These are phyloP conservation scores for Phortica okadai DNA, from an alignment of 2,888 invertebrate genomes.

Conservation along the genomic window DNA sequence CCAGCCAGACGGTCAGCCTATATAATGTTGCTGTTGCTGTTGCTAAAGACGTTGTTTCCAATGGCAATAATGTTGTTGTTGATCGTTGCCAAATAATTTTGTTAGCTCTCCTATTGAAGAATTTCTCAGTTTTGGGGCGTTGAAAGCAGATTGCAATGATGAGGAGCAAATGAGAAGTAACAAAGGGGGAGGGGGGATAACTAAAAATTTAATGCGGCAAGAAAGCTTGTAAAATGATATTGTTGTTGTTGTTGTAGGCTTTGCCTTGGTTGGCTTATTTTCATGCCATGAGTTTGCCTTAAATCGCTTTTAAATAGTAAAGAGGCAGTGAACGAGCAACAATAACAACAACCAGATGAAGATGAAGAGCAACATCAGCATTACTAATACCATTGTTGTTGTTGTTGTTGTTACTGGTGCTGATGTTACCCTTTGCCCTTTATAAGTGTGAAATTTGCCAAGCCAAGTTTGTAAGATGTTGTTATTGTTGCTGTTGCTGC, in stretches of 20 bases:
- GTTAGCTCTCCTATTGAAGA: no score
- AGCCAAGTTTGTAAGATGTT: constrained; percentile 33
- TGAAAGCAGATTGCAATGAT: no score
- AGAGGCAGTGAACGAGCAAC: background rate
- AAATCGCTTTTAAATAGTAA: constrained; percentile 62
- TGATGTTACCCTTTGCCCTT: constrained; percentile 66
- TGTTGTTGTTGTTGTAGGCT: constrained; percentile 36
- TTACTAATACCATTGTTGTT: constrained; percentile 2
- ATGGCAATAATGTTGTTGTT: no score
- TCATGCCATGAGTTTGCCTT: background rate
- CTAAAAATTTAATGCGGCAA: constrained; percentile 65
- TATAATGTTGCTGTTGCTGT: no score
- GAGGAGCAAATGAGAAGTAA: constrained; percentile 48
- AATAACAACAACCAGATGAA: background rate
- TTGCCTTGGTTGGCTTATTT: background rate
- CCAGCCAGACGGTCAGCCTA: constrained; percentile 47
- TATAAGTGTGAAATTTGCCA: constrained; percentile 67
- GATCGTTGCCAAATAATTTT: no score
- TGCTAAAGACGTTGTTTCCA: no score
- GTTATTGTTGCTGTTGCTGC: constrained; percentile 4
- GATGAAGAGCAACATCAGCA: constrained; percentile 33
- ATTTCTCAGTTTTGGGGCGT: no score
- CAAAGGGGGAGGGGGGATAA: constrained; percentile 63
- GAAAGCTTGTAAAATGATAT: constrained; percentile 65
- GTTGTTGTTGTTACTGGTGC: constrained; percentile 34